phyloP scores from a whole-genome alignment of 2,888 invertebrate species.

The Diaprepes abbreviatus region DNA sequence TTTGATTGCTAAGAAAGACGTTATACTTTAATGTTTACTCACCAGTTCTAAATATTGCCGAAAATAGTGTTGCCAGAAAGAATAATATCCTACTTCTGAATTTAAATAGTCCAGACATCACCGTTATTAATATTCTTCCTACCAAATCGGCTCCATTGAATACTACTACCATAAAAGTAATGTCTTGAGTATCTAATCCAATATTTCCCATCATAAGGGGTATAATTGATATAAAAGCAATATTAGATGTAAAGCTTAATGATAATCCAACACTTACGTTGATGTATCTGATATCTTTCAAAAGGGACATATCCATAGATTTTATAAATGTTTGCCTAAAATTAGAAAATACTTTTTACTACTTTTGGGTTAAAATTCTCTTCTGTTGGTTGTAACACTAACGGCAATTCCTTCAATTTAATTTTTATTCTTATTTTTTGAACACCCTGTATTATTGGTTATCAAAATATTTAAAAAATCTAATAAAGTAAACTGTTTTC shows the following conservation, averaged over 20 bases:
- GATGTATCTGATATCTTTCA: slow-evolving; percentile 76
- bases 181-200: slow-evolving; percentile 72
- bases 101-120: slow-evolving; percentile 73
- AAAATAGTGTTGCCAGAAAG: slow-evolving; percentile 76
- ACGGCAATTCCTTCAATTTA: too few relatives aligned
- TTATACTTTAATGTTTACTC: slow-evolving; percentile 60
- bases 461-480: too few relatives aligned
- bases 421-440: too few relatives aligned
- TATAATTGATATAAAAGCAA: slow-evolving; percentile 78
- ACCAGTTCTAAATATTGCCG: too few relatives aligned
- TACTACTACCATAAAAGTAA: slow-evolving; percentile 78
- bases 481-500: too few relatives aligned
- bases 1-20: too few relatives aligned
- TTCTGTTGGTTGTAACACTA: too few relatives aligned
- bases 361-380: too few relatives aligned
- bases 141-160: slow-evolving; percentile 78
- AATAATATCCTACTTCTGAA: slow-evolving; percentile 77
- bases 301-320: slow-evolving; percentile 73
- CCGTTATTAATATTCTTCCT: slow-evolving; percentile 75
- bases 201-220: slow-evolving; percentile 75
- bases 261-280: slow-evolving; percentile 80
- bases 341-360: too few relatives aligned
- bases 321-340: slow-evolving; percentile 71
- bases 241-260: slow-evolving; percentile 77
- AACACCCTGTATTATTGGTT: too few relatives aligned